These are phyloP conservation scores for Lytechinus variegatus DNA, from an alignment of 35 echinoderm and acorn worm species.

Conservation along the genomic window DNA sequence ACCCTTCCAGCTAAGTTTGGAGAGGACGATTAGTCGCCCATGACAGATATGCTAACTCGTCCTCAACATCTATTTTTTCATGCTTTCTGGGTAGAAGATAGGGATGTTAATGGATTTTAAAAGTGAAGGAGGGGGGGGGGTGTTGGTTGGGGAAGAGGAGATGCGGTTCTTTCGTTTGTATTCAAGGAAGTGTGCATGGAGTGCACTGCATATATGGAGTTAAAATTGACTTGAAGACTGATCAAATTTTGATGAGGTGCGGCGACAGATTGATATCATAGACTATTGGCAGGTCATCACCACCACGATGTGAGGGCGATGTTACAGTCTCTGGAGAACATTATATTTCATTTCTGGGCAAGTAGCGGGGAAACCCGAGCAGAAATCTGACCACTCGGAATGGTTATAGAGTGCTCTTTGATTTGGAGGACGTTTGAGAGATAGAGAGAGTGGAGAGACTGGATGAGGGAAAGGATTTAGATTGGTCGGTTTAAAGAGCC, in stretches of 20 bases:
- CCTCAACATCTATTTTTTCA: not conserved
- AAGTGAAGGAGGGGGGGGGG: not conserved
- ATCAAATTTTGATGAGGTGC: constrained; percentile 67
- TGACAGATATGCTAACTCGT: constrained; percentile 1
- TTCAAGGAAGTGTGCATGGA: constrained; percentile 3
- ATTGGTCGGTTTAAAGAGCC: constrained; percentile 30
- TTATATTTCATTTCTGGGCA: constrained; percentile 64
- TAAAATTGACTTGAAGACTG: constrained; percentile 56
- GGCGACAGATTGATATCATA: constrained; percentile 71
- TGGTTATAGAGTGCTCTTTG: constrained; percentile 69
- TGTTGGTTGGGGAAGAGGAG: not conserved
- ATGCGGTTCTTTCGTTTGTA: not conserved
- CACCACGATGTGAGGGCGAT: constrained; percentile 44
- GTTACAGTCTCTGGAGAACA: constrained; percentile 57
- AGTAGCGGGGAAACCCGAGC: constrained; percentile 62
- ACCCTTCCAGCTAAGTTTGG: constrained; percentile 28
- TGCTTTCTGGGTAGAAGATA: not conserved
- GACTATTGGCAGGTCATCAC: constrained; percentile 30
- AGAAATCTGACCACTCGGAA: constrained; percentile 67
- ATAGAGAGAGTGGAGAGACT: constrained; percentile 24
- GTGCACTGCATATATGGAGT: not conserved
- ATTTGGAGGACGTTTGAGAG: constrained; percentile 39
- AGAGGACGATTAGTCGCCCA: not conserved
- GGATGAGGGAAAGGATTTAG: not conserved
- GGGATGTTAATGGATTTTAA: not conserved